Evolutionary conservation across 2,888 invertebrate species (phyloP).

Genomic region (Autographa pulchrina): DNA sequence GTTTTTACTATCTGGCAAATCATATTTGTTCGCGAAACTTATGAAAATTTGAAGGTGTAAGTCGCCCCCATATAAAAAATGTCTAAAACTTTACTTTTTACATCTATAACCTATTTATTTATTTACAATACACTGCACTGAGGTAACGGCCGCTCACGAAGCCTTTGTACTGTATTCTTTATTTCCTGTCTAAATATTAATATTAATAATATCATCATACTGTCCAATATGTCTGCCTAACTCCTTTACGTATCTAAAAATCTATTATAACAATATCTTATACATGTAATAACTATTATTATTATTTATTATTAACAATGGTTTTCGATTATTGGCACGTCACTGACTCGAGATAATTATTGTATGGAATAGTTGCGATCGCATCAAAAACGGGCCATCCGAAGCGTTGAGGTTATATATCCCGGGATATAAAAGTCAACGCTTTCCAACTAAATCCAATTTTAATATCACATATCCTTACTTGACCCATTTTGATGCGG

Average conservation of each 20-base stretch:
- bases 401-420: constrained; percentile 81
- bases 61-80: constrained; percentile 77
- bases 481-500: constrained; percentile 30
- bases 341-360: constrained; percentile 74
- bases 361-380: constrained; percentile 67
- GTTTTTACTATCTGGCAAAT: constrained; percentile 52
- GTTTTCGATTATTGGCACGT: constrained; percentile 84
- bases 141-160: constrained; percentile 73
- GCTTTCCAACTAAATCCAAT: constrained; percentile 54
- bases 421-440: constrained; percentile 84
- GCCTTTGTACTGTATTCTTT: constrained; percentile 66
- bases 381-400: constrained; percentile 39
- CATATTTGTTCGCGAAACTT: constrained; percentile 52
- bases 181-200: constrained; percentile 68
- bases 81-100: constrained; percentile 71
- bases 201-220: constrained; percentile 70
- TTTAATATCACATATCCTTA: constrained; percentile 48
- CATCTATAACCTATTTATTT: constrained; percentile 69
- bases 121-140: constrained; percentile 87
- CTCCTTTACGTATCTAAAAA: constrained; percentile 72
- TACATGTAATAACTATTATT: constrained; percentile 85
- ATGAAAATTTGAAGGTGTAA: constrained; percentile 71
- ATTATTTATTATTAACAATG: constrained; percentile 77
- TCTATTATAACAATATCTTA: constrained; percentile 75
- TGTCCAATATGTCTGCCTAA: constrained; percentile 69